Conservation (phyloP, 2,888 invertebrate genomes). For the Tenthredo amoena region DNA sequence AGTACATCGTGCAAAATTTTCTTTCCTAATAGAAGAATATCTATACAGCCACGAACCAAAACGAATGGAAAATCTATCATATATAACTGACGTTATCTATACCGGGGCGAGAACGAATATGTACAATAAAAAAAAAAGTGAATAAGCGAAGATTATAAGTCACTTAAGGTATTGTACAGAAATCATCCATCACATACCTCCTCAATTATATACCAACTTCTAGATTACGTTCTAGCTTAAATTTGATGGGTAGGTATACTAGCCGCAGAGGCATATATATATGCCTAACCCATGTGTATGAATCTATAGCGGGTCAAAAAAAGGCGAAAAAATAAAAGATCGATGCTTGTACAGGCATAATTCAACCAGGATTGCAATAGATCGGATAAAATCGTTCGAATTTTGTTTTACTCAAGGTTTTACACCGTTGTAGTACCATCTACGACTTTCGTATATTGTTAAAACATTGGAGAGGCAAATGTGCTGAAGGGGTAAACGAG, state of each 20-base stretch:
- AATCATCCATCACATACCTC: constrained; percentile 24
- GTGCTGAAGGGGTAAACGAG: not conserved
- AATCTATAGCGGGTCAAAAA: not conserved
- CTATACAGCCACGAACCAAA: not conserved
- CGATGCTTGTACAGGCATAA: no score
- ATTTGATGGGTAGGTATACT: not conserved
- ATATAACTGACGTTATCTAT: constrained; percentile 7
- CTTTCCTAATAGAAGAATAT: not conserved
- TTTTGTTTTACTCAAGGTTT: not conserved
- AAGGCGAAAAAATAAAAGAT: not conserved
- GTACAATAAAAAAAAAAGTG: not conserved
- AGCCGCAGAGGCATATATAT: not conserved
- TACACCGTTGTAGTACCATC: no score
- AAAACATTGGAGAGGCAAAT: no score
- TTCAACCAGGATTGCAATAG: not conserved
- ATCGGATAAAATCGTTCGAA: not conserved
- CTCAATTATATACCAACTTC: constrained; percentile 16
- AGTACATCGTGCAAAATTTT: not conserved
- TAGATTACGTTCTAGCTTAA: constrained; percentile 21
- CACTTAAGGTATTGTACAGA: constrained; percentile 29
- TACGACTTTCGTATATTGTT: no score
- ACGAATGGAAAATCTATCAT: constrained; percentile 19
- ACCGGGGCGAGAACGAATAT: not conserved
- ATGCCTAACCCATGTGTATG: no score
- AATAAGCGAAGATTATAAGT: constrained; percentile 36